phyloP scores from a whole-genome alignment of 2,113 vertebrate genomes.

The Etheostoma cragini region DNA sequence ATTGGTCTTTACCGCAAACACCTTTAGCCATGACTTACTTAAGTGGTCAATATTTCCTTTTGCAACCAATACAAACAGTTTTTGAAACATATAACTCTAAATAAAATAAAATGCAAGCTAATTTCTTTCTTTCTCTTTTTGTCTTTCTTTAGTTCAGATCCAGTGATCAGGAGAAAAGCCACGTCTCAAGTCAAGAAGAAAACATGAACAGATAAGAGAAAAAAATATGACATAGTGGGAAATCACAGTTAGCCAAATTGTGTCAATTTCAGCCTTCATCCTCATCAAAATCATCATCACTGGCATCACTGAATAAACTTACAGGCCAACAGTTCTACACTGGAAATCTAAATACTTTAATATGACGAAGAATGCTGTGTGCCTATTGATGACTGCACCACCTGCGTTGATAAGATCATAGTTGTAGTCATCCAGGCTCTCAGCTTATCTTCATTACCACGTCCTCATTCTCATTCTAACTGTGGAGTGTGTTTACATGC shows the following conservation, averaged over 20 bases:
- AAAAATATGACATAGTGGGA: conserved; percentile 39
- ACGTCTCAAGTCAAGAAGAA: conserved; percentile 37
- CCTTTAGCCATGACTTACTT: background rate
- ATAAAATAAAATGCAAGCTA: background rate
- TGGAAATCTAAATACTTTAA: conserved; percentile 29
- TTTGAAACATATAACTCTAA: background rate
- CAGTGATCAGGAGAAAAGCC: conserved; percentile 51
- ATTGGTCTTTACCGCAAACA: background rate
- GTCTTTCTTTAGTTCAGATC: conserved; percentile 59
- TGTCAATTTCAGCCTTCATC: conserved; percentile 14
- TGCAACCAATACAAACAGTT: background rate
- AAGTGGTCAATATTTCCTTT: background rate
- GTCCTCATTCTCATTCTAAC: background rate
- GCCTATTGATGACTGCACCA: conserved; percentile 21
- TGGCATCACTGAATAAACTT: conserved; percentile 22
- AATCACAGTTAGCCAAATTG: conserved; percentile 26
- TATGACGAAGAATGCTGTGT: conserved; percentile 33
- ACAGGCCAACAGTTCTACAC: conserved; percentile 16
- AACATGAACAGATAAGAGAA: conserved; percentile 5
- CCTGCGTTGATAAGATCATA: conserved; percentile 17
- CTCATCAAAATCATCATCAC: conserved; percentile 9
- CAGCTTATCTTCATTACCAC: conserved; percentile 16
- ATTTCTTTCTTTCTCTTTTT: conserved; percentile 13
- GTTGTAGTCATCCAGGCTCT: conserved; percentile 18
- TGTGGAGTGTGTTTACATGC: conserved; percentile 18